Conservation (phyloP, 2,888 invertebrate genomes). For the Coronaproctus castanopsis region DNA sequence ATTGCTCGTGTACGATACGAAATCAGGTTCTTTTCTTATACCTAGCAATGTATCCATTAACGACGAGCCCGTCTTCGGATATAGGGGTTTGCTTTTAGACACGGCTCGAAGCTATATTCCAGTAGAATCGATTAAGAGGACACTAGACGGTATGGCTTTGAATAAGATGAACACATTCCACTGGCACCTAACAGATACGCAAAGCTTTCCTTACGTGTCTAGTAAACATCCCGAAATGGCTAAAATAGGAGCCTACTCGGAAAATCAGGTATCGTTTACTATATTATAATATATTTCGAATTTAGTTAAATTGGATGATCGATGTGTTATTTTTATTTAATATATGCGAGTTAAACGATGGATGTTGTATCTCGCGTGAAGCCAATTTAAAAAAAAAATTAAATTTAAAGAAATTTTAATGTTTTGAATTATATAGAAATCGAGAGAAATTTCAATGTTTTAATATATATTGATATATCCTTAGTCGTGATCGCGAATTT, state of each 20-base stretch:
- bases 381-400: too few species aligned
- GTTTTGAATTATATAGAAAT: too few species aligned
- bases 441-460: too few species aligned
- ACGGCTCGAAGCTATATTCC: conserved; percentile 72
- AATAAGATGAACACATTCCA: conserved; percentile 85
- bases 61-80: conserved; percentile 68
- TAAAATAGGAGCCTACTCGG: conserved; percentile 56
- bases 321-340: too few species aligned
- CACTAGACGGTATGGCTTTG: conserved; percentile 73
- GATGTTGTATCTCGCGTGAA: too few species aligned
- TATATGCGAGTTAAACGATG: too few species aligned
- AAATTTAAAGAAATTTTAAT: too few species aligned
- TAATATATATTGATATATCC: too few species aligned
- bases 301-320: too few species aligned
- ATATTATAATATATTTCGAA: too few species aligned
- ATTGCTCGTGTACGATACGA: conserved; percentile 44
- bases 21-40: conserved; percentile 37
- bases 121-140: conserved; percentile 46
- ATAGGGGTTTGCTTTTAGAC: conserved; percentile 74
- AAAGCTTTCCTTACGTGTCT: conserved; percentile 76
- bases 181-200: conserved; percentile 85
- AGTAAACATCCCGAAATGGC: conserved; percentile 48
- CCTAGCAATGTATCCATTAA: conserved; percentile 38
- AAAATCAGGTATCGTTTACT: conserved; percentile 45
- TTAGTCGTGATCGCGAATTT: too few species aligned